Evolutionary conservation across 2,888 invertebrate species (phyloP).

Genomic region (Monochamus alternatus): DNA sequence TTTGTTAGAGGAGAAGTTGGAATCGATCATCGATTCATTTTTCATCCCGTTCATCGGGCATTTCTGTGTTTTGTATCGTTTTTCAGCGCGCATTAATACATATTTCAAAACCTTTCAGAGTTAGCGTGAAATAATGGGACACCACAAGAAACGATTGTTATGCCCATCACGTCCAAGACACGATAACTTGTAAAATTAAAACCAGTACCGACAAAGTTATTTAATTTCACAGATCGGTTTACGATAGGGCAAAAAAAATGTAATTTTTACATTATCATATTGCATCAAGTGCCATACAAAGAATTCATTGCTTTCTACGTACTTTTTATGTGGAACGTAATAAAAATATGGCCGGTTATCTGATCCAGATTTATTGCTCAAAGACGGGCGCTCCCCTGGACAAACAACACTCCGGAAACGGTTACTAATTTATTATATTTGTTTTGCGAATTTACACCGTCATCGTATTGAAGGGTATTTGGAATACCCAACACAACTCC

Average conservation of each 20-base stretch:
- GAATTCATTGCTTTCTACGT: background rate
- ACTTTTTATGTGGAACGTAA: background rate
- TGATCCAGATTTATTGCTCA: conserved; percentile 7
- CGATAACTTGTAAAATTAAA: conserved; percentile 11
- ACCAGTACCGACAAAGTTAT: conserved; percentile 8
- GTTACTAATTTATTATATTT: conserved; percentile 11
- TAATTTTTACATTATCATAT: conserved; percentile 9
- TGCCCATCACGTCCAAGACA: conserved; percentile 6
- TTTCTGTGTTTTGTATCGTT: conserved; percentile 8
- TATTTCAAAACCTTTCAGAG: conserved; percentile 7
- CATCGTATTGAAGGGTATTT: too few relatives aligned
- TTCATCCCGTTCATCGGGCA: background rate
- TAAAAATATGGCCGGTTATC: background rate
- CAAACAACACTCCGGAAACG: conserved; percentile 1
- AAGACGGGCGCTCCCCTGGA: background rate
- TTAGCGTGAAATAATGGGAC: conserved; percentile 5
- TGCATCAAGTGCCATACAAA: background rate
- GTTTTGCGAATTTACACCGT: background rate
- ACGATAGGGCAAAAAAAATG: conserved; percentile 6
- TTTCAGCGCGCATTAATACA: conserved; percentile 13
- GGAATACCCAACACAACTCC: too few relatives aligned
- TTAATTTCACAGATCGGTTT: conserved; percentile 12
- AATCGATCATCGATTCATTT: conserved; percentile 2
- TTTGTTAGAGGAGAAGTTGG: conserved; percentile 2
- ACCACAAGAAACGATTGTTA: conserved; percentile 11